Evolutionary conservation across 2,888 invertebrate species (phyloP).

Genomic region (Thysanoteuthis rhombus): DNA sequence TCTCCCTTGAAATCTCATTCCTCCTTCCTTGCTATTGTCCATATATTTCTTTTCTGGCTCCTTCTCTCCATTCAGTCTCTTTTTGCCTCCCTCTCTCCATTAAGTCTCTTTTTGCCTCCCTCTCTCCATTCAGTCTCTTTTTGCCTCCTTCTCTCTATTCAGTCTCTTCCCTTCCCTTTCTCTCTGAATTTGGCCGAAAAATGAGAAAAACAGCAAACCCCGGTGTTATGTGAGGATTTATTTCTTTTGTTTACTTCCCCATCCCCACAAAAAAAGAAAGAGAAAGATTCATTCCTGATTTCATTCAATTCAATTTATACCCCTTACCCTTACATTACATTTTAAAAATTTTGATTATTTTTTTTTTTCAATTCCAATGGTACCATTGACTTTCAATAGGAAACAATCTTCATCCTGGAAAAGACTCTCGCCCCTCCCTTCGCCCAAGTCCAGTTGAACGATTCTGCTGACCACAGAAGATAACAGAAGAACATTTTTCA

Average conservation of each 20-base stretch:
- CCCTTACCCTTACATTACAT: not conserved
- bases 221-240: not conserved
- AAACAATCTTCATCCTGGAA: not conserved
- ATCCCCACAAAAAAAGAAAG: too few species aligned
- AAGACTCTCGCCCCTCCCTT: not conserved
- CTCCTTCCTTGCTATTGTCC: not conserved
- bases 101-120: not conserved
- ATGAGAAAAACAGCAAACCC: not conserved
- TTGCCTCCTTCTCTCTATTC: not conserved
- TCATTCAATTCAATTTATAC: not conserved
- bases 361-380: not conserved
- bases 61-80: not conserved
- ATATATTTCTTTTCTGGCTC: not conserved
- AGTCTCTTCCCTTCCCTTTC: not conserved
- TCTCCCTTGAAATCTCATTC: not conserved
- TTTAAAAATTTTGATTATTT: not conserved
- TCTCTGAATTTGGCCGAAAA: not conserved
- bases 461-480: not conserved
- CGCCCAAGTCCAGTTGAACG: not conserved
- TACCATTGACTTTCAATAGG: not conserved
- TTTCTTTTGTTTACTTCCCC: too few species aligned
- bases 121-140: not conserved
- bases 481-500: slow-evolving; percentile 12
- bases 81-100: not conserved
- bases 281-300: not conserved